phyloP scores from a whole-genome alignment of 2,888 invertebrate genomes.

The Diloba caeruleocephala region DNA sequence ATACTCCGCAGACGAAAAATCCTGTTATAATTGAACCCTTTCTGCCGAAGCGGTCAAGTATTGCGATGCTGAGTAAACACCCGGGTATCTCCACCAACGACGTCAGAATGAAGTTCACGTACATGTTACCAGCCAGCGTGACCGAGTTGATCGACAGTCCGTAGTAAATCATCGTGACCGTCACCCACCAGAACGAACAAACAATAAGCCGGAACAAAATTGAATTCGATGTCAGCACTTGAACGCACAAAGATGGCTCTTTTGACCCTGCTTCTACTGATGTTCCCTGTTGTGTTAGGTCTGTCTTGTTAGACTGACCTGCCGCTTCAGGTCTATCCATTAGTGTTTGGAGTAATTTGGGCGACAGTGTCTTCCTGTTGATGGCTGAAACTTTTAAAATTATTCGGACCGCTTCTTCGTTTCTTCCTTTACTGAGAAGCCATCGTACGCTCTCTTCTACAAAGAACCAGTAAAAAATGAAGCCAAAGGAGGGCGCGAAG shows the following conservation, averaged over 20 bases:
- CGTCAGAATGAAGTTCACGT: constrained; percentile 91
- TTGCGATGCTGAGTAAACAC: constrained; percentile 60
- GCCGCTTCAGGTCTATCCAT: constrained; percentile 39
- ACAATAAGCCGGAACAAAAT: constrained; percentile 33
- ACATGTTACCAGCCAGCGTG: constrained; percentile 91
- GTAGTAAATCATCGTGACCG: constrained; percentile 93
- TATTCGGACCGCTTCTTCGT: constrained; percentile 83
- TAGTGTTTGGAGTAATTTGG: constrained; percentile 65
- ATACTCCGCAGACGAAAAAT: constrained; percentile 26
- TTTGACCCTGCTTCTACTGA: neutral
- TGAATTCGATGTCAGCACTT: constrained; percentile 31
- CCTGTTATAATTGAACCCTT: constrained; percentile 39
- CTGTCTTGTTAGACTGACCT: neutral
- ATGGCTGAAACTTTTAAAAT: constrained; percentile 81
- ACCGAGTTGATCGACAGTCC: constrained; percentile 93
- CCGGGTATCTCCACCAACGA: constrained; percentile 89
- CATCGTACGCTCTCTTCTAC: constrained; percentile 92
- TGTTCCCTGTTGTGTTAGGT: neutral
- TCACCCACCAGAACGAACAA: constrained; percentile 88
- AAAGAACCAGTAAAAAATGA: constrained; percentile 89
- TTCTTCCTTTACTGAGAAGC: constrained; percentile 90
- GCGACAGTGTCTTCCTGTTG: constrained; percentile 76
- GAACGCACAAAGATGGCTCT: neutral
- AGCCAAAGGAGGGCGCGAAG: constrained; percentile 90
- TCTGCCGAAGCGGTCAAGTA: constrained; percentile 45